Conservation (phyloP, 2,888 invertebrate genomes). For the Dioctria rufipes region DNA sequence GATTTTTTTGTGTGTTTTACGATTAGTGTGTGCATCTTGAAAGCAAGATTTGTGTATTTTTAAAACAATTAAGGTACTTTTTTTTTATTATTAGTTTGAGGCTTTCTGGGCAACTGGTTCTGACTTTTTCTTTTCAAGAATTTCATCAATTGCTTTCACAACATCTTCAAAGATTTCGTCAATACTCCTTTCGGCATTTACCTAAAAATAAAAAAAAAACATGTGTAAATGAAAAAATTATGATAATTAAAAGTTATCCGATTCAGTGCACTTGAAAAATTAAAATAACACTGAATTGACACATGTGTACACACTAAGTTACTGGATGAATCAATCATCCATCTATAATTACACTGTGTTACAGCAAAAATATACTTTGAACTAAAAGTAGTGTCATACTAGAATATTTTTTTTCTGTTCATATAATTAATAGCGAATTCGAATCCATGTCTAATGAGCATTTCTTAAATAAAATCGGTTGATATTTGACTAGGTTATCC, state of each 20-base stretch:
- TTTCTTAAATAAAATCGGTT: too few species aligned
- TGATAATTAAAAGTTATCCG: not conserved
- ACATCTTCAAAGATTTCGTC: conserved; percentile 86
- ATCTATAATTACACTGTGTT: too few species aligned
- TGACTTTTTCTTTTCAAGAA: conserved; percentile 67
- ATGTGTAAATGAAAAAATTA: too few species aligned
- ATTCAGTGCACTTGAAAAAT: not conserved
- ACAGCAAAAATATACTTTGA: too few species aligned
- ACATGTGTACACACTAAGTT: too few species aligned
- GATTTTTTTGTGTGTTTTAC: conserved; percentile 1
- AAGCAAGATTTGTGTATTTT: not conserved
- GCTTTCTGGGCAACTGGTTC: conserved; percentile 28
- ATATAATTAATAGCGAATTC: too few species aligned
- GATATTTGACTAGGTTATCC: too few species aligned
- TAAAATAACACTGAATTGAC: too few species aligned
- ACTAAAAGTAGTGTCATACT: too few species aligned
- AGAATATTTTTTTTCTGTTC: too few species aligned
- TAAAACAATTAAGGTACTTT: not conserved
- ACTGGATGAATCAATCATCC: too few species aligned
- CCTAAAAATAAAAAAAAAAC: conserved; percentile 73
- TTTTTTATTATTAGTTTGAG: not conserved
- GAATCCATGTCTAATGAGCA: too few species aligned
- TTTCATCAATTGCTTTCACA: conserved; percentile 74
- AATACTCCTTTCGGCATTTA: conserved; percentile 84
- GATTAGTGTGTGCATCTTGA: not conserved